Percentiles rank a stretch among this genome's conserved stretches.
Evolutionary conservation across 35 echinoderm and acorn worm species (phyloP).

Genomic region (Lytechinus variegatus): DNA sequence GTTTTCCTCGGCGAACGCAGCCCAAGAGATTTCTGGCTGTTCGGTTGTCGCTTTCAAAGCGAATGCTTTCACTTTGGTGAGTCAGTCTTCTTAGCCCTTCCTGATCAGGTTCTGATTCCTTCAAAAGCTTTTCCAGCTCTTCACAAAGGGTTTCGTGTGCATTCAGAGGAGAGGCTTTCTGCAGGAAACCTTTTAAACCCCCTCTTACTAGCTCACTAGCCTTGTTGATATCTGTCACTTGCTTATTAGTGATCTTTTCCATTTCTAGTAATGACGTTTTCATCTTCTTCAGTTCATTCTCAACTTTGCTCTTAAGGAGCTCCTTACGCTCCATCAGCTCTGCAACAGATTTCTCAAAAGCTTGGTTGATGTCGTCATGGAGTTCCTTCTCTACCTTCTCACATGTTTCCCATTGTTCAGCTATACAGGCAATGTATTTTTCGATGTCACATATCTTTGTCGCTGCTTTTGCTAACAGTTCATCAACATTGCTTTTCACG

Average conservation of each 20-base stretch:
- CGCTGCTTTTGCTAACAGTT: not conserved
- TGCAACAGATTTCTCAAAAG: not conserved
- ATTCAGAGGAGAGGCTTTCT: not conserved
- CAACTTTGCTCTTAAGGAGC: not conserved
- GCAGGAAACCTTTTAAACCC: not conserved
- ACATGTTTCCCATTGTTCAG: not conserved
- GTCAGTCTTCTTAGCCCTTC: not conserved
- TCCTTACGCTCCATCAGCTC: not conserved
- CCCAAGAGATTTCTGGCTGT: not conserved
- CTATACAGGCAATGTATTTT: not conserved
- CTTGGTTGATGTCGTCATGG: not conserved
- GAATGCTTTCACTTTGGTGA: not conserved
- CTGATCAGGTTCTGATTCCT: not conserved
- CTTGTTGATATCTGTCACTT: not conserved
- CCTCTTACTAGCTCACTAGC: not conserved
- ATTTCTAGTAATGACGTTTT: not conserved
- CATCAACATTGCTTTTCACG: not conserved
- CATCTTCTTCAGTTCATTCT: not conserved
- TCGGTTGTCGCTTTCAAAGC: not conserved
- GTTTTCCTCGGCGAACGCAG: not conserved
- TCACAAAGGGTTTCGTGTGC: not conserved
- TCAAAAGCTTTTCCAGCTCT: not conserved
- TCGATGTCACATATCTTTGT: not conserved
- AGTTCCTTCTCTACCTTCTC: not conserved
- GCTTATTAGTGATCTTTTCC: not conserved